Base-by-base conservation (phyloP, 2,888 invertebrate genomes). In the Drosophila mulleri region DNA sequence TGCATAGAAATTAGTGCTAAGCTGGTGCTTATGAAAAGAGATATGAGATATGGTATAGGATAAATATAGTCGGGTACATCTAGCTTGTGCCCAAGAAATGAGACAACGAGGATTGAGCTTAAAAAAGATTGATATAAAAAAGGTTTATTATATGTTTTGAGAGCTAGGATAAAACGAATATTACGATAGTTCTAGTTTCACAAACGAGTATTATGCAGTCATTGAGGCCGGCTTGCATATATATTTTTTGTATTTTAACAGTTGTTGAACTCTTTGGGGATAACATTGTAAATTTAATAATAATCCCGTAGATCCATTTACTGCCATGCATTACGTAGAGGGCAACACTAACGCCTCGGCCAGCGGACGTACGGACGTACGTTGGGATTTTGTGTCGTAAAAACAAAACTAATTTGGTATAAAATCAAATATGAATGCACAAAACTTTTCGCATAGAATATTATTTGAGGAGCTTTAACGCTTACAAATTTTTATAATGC, bases 231-330 rank as follows among this genome's bases (percentile, higher is more conserved):
- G 69, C 72, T 64, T 72, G 62, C 61, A 74, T 80, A 75, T 9
- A 16, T 4, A 9, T 16, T 16, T 26, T 16, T 45, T 45, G 29
- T 29, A 3, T 5, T 42, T 18, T n/a, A 2, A 23, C 23, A 16
- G 8, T 7, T 45, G 26, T 3, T 23, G 4, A 45, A 88, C 89
- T 83, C 87, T 79, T 89, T 82, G 78, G 89, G 85, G 78, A 82
- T 75, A 82, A 89, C 80, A 84, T 75, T 89, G 84, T 87, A 82
- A 76, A 85, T 89, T 89, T 84, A 79, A 82, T 84, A 82, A 84
- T 82, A 69, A 78, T 73, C 78, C 78, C 56, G 57, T 60, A 54
- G 48, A 42, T 54, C 50, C 62, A 50, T 23, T 37, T 14, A 58
- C 3, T 44, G 68, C n/a, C 16, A 18, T 29, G 52, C 62, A 63